A percentile compares a stretch with the other conserved stretches of the same genome.
Conservation (phyloP, 2,888 invertebrate species). For the Ophion ellenae region DNA sequence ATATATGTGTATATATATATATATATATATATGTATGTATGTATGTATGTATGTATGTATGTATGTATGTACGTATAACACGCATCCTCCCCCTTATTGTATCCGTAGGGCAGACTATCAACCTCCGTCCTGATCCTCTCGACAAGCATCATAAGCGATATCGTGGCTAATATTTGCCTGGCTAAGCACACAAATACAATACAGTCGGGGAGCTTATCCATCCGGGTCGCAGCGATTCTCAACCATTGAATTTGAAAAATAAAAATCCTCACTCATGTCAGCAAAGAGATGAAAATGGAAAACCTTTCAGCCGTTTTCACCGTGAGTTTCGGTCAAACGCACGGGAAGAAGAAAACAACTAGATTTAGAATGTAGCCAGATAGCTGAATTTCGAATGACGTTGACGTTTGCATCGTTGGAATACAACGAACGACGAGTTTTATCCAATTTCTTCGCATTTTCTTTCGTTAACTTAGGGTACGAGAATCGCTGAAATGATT, state of each 20-base stretch:
- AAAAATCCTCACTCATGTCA: too few species aligned
- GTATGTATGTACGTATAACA: constrained; percentile 33
- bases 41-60: neutral
- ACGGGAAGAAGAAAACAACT: too few species aligned
- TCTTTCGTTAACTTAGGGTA: too few species aligned
- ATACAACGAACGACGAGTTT: too few species aligned
- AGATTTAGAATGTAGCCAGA: too few species aligned
- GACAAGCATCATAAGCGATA: constrained; percentile 82
- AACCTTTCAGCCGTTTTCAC: neutral
- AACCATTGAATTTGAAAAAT: neutral
- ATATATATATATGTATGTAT: neutral
- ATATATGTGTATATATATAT: constrained; percentile 27
- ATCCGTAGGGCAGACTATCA: constrained; percentile 39
- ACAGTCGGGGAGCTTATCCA: constrained; percentile 78
- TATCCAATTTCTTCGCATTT: too few species aligned
- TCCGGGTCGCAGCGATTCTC: constrained; percentile 17
- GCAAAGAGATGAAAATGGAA: neutral
- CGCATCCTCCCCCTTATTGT: constrained; percentile 63
- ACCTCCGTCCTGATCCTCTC: constrained; percentile 76
- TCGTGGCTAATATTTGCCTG: constrained; percentile 83
- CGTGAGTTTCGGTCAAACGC: neutral
- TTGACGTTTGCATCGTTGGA: too few species aligned
- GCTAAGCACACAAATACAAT: constrained; percentile 82
- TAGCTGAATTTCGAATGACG: too few species aligned
- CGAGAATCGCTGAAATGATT: too few species aligned